Evolutionary conservation across 2,888 invertebrate species (phyloP).

Genomic region (Didymodactylos carnosus): DNA sequence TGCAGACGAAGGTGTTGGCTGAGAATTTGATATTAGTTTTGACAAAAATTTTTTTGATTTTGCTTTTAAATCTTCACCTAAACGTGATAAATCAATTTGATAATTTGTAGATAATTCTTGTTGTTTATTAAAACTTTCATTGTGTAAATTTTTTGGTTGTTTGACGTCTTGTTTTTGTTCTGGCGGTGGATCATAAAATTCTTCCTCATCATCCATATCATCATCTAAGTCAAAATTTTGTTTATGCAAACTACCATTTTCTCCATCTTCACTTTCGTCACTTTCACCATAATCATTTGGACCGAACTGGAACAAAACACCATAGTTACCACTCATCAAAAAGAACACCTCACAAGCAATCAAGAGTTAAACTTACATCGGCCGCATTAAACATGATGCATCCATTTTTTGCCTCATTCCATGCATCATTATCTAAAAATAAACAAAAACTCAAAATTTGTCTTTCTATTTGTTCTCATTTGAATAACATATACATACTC

Average conservation of each 20-base stretch:
- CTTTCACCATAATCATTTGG: constrained; percentile 18
- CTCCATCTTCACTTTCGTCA: constrained; percentile 15
- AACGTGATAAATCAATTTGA: constrained; percentile 11
- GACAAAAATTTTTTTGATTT: constrained; percentile 13
- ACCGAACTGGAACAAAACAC: no score
- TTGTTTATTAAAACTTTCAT: not conserved
- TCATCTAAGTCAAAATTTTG: constrained; percentile 18
- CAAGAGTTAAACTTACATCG: not conserved
- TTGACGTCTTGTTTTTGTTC: constrained; percentile 16
- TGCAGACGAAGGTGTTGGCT: not conserved
- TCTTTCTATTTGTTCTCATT: no score
- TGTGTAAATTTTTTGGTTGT: constrained; percentile 6
- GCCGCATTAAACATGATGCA: not conserved
- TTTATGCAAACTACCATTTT: not conserved
- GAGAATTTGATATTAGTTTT: not conserved
- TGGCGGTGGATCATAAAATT: no score
- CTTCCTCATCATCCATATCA: constrained; percentile 25
- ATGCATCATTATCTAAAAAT: not conserved
- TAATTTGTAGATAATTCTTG: not conserved
- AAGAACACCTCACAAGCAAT: no score
- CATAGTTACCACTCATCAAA: no score
- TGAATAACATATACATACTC: no score
- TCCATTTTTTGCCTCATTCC: not conserved
- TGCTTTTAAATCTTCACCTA: constrained; percentile 11
- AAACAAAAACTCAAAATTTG: no score